These are phyloP conservation scores for Tetragonula carbonaria DNA, from an alignment of 2,888 invertebrate genomes.

Conservation along the genomic window DNA sequence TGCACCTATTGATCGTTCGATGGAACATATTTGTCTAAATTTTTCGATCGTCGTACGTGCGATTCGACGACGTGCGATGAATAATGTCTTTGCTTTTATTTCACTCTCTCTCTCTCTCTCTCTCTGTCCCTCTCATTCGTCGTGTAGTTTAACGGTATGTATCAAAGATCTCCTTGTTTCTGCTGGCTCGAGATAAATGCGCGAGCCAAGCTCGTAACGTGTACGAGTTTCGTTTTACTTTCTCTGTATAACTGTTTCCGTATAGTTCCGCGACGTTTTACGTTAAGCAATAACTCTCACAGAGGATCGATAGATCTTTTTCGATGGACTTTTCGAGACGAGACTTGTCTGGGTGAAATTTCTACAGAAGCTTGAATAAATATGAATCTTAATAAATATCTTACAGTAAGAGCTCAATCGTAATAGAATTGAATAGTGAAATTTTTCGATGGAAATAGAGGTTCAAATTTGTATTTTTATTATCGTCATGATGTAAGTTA, in stretches of 20 bases:
- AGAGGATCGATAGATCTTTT: background rate
- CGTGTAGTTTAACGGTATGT: background rate
- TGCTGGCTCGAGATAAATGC: background rate
- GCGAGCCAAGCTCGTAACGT: background rate
- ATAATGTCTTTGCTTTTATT: slow-evolving; percentile 24
- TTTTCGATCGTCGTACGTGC: slow-evolving; percentile 20
- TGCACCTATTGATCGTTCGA: slow-evolving; percentile 48
- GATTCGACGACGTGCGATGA: slow-evolving; percentile 28
- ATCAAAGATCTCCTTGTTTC: background rate
- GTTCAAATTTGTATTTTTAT: background rate
- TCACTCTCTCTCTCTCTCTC: no score
- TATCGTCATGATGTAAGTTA: background rate
- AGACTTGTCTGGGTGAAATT: background rate
- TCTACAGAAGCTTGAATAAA: background rate
- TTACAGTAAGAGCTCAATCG: background rate
- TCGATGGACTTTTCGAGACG: background rate
- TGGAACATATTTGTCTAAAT: slow-evolving; percentile 46
- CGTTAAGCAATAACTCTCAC: background rate
- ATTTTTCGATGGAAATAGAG: background rate
- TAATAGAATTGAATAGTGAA: background rate
- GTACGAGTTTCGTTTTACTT: background rate
- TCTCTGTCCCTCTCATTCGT: background rate
- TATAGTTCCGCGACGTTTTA: background rate
- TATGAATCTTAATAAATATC: background rate
- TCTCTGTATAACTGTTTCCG: background rate